Conservation (phyloP, 2,113 vertebrate species). For the Protobothrops flavoviridis region DNA sequence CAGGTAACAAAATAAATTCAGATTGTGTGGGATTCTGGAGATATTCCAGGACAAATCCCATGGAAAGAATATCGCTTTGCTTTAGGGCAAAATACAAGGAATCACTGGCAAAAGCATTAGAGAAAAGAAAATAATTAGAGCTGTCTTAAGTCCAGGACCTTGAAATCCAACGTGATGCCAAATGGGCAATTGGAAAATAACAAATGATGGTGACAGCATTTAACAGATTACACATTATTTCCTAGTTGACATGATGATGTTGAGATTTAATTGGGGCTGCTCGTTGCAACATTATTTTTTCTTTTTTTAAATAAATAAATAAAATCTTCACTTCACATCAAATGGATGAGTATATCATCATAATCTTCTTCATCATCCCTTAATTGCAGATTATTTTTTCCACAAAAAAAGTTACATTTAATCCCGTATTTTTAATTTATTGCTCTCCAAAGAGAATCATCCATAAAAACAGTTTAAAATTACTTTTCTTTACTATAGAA, state of each 20-base stretch:
- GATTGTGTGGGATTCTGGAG: background rate
- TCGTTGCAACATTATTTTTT: background rate
- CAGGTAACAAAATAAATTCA: background rate
- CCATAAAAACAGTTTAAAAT: background rate
- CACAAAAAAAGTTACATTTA: background rate
- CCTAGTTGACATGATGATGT: background rate
- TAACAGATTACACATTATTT: background rate
- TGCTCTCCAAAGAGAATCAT: background rate
- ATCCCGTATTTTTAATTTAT: background rate
- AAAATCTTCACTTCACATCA: background rate
- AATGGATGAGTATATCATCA: background rate
- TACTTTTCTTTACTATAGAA: background rate
- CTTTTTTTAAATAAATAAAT: background rate
- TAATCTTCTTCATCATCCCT: background rate
- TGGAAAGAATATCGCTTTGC: background rate
- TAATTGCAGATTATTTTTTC: background rate
- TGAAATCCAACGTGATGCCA: background rate
- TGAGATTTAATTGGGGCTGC: background rate
- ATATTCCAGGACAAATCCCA: background rate
- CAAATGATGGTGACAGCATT: background rate
- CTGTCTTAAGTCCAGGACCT: background rate
- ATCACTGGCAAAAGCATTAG: background rate
- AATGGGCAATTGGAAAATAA: background rate
- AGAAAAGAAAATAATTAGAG: background rate
- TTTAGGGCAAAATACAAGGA: background rate